A percentile compares a stretch with the other conserved stretches of the same genome.
Evolutionary conservation across 2,888 invertebrate genomes (phyloP).

Genomic region (Sepioteuthis lessoniana): DNA sequence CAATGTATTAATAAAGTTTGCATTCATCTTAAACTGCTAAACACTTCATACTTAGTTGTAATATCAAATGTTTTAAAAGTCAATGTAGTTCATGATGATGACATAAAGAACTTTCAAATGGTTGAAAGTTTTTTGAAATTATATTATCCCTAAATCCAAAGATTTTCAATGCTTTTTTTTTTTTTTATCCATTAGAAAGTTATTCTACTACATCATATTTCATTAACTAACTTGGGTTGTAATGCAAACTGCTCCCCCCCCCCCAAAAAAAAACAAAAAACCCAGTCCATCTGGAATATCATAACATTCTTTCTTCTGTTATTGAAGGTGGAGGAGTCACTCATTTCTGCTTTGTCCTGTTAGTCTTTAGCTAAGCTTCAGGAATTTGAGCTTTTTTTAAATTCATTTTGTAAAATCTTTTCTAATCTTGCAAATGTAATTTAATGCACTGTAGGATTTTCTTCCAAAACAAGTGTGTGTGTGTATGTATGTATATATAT

Average conservation of each 20-base stretch:
- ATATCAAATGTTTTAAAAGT: too few species aligned
- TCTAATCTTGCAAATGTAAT: neutral
- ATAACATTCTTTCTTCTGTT: neutral
- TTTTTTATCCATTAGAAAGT: too few species aligned
- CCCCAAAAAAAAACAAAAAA: too few species aligned
- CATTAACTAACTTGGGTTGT: neutral
- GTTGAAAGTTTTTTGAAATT: neutral
- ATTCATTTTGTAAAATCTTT: too few species aligned
- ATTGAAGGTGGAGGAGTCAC: neutral
- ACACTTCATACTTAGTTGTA: too few species aligned
- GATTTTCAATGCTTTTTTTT: neutral
- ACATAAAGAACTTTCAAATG: neutral
- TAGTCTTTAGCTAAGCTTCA: neutral
- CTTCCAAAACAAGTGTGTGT: neutral
- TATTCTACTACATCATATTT: neutral
- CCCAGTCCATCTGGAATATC: neutral
- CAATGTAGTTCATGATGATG: too few species aligned
- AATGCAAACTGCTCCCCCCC: neutral
- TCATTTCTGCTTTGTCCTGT: neutral
- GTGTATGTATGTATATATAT: too few species aligned
- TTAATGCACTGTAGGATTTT: neutral
- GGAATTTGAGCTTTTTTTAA: neutral
- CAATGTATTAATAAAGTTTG: too few species aligned
- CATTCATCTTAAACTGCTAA: too few species aligned
- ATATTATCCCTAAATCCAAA: neutral